Evolutionary conservation across 2,113 vertebrate genomes (phyloP).

Genomic region (Scolopax mira): DNA sequence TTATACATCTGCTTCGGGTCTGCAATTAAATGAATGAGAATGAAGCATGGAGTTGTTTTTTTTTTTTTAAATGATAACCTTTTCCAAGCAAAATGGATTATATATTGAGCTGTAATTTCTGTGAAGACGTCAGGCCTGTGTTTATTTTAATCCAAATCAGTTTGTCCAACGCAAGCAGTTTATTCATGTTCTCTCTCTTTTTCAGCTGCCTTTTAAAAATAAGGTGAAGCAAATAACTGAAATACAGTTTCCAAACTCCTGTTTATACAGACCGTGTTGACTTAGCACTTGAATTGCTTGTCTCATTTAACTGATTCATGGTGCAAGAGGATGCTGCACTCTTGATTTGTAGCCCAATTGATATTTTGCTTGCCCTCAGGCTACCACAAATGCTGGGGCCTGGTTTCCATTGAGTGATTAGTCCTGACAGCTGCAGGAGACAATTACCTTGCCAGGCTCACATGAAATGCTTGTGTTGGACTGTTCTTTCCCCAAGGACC

Average conservation of each 20-base stretch:
- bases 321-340: constrained; percentile 34
- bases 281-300: constrained; percentile 33
- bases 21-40: neutral
- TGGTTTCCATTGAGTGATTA: constrained; percentile 37
- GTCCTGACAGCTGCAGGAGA: constrained; percentile 44
- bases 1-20: neutral
- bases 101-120: neutral
- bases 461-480: neutral
- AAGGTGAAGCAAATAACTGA: constrained; percentile 1
- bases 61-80: neutral
- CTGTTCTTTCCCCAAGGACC: constrained; percentile 1
- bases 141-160: neutral
- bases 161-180: neutral
- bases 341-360: constrained; percentile 45
- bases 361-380: constrained; percentile 48
- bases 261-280: constrained; percentile 20
- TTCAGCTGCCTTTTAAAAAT: neutral
- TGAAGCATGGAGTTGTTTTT: accelerated
- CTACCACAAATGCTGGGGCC: constrained; percentile 30
- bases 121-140: neutral
- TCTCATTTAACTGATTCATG: constrained; percentile 51
- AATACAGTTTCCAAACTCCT: neutral
- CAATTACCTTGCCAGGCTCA: constrained; percentile 29
- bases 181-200: neutral
- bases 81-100: neutral